Evolutionary conservation across 1,140 invertebrate genomes (phyloP).

Genomic region (Procambarus virginalis): DNA sequence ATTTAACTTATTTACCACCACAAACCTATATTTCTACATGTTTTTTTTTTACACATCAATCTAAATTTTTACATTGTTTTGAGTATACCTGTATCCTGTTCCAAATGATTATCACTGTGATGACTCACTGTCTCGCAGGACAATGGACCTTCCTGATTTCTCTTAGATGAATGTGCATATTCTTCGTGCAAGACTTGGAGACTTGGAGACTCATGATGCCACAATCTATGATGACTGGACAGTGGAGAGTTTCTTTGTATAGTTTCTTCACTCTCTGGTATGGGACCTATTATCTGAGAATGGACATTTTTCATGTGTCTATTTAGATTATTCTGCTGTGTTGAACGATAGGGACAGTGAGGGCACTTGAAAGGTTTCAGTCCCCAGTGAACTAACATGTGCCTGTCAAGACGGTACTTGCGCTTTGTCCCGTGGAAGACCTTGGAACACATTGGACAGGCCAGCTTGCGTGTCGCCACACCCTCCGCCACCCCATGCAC

Average conservation of each 20-base stretch:
- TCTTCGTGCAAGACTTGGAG: constrained; percentile 23
- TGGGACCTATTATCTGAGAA: constrained; percentile 15
- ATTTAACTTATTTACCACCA: background rate
- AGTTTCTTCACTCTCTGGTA: constrained; percentile 1
- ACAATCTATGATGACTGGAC: background rate
- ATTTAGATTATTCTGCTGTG: constrained; percentile 67
- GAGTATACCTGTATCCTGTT: constrained; percentile 24
- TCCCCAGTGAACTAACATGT: constrained; percentile 74
- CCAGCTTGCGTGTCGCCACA: constrained; percentile 56
- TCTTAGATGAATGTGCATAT: background rate
- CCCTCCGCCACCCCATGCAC: constrained; percentile 39
- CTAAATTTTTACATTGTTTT: constrained; percentile 7
- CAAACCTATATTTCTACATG: background rate
- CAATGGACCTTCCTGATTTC: constrained; percentile 15
- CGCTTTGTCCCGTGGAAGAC: constrained; percentile 69
- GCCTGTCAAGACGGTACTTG: constrained; percentile 72
- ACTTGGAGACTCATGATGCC: background rate
- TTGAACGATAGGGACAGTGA: constrained; percentile 69
- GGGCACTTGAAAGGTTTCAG: constrained; percentile 72
- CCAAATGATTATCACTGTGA: constrained; percentile 22
- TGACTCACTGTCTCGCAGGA: constrained; percentile 34
- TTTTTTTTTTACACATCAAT: background rate
- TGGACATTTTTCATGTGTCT: constrained; percentile 68
- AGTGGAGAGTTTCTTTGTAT: background rate
- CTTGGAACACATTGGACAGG: constrained; percentile 66